phyloP scores from a whole-genome alignment of 2,888 invertebrate species.

The Lottia gigantea region DNA sequence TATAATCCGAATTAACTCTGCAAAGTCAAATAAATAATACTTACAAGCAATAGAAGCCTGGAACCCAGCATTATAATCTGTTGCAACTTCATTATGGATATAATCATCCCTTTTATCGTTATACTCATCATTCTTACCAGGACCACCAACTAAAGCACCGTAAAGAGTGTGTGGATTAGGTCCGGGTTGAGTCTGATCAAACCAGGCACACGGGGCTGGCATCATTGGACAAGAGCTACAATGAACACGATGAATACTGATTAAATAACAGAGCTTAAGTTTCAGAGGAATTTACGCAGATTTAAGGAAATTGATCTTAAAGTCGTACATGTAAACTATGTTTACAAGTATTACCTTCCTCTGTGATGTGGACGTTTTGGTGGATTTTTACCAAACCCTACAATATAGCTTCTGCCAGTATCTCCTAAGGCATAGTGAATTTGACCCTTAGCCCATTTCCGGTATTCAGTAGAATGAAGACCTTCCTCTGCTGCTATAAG shows the following conservation, averaged over 20 bases:
- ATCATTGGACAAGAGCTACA: constrained; percentile 55
- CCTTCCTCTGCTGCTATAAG: constrained; percentile 53
- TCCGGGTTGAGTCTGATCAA: constrained; percentile 38
- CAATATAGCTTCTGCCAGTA: constrained; percentile 42
- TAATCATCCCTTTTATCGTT: constrained; percentile 36
- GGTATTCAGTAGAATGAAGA: constrained; percentile 37
- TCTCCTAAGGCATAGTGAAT: constrained; percentile 55
- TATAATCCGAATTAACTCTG: too few species aligned
- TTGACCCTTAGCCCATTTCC: constrained; percentile 48
- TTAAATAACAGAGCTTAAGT: too few species aligned
- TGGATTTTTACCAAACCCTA: constrained; percentile 46
- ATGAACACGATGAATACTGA: too few species aligned
- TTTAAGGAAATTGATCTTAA: background rate
- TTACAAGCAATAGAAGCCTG: constrained; percentile 44
- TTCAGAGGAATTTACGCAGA: too few species aligned
- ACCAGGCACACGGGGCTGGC: constrained; percentile 55
- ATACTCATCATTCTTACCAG: constrained; percentile 30
- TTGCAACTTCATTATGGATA: constrained; percentile 38
- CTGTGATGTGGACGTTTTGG: constrained; percentile 50
- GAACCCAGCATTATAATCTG: constrained; percentile 46
- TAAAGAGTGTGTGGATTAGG: constrained; percentile 28
- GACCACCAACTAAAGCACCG: constrained; percentile 30
- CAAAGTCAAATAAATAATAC: background rate
- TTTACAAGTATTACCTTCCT: constrained; percentile 32
- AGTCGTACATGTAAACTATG: background rate